These are phyloP conservation scores for Alosa alosa DNA, from an alignment of 2,113 vertebrate genomes.

Conservation along the genomic window DNA sequence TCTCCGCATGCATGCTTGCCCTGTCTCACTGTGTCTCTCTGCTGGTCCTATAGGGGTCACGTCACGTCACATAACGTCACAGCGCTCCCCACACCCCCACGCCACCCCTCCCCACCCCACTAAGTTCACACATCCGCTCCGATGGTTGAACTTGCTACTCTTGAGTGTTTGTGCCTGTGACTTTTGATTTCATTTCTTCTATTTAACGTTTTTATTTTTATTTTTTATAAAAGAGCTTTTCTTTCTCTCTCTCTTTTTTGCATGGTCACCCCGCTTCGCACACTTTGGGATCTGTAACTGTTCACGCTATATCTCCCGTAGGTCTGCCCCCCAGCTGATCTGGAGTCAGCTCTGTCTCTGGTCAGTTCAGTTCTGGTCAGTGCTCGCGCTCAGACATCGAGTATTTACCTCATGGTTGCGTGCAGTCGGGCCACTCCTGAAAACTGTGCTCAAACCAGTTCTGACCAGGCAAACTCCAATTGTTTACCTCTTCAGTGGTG, in stretches of 20 bases:
- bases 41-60: conserved; percentile 47
- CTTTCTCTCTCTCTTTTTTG: neutral
- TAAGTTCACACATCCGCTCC: conserved; percentile 42
- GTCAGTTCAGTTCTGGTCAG: neutral
- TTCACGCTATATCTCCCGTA: neutral
- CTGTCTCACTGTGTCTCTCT: conserved; percentile 55
- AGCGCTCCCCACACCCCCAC: neutral
- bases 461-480: neutral
- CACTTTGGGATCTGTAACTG: neutral
- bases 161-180: conserved; percentile 57
- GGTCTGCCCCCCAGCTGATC: neutral
- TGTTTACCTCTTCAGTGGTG: neutral
- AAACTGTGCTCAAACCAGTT: neutral
- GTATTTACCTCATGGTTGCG: neutral
- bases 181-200: conserved; percentile 37
- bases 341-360: neutral
- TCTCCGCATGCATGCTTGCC: conserved; percentile 57
- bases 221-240: conserved; percentile 23
- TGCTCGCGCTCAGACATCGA: neutral
- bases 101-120: conserved; percentile 1
- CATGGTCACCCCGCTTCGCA: neutral
- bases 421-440: neutral
- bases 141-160: conserved; percentile 43
- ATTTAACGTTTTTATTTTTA: conserved; percentile 17
- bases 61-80: neutral